These are phyloP conservation scores for Uloborus plumipes DNA, from an alignment of 2,888 invertebrate genomes.

Conservation along the genomic window DNA sequence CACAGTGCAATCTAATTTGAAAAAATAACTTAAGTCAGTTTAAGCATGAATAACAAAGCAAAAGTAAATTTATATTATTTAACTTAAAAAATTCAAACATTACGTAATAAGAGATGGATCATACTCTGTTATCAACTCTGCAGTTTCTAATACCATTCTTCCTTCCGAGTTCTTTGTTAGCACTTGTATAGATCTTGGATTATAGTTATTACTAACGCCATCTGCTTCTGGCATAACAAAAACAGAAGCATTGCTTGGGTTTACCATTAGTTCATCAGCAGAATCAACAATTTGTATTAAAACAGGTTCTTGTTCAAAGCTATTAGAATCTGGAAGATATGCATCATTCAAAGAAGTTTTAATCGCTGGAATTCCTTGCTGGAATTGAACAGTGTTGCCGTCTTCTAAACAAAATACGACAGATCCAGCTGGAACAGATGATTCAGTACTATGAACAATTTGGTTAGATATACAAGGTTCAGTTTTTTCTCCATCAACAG, in stretches of 20 bases:
- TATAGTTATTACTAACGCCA: background rate
- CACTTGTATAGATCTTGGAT: constrained; percentile 13
- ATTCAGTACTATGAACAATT: background rate
- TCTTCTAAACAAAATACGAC: background rate
- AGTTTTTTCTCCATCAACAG: background rate
- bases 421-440: background rate
- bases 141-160: constrained; percentile 23
- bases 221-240: background rate
- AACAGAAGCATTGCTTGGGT: background rate
- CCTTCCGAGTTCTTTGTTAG: constrained; percentile 28
- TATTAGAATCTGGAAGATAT: background rate
- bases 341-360: background rate
- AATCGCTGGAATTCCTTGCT: background rate
- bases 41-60: no score
- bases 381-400: background rate
- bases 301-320: constrained; percentile 25
- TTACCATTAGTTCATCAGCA: background rate
- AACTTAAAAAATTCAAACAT: no score
- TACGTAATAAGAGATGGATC: background rate
- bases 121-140: constrained; percentile 30
- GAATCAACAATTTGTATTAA: constrained; percentile 50
- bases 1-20: no score
- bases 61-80: no score
- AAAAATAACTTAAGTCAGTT: no score
- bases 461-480: background rate